Evolutionary conservation across 2,888 invertebrate species (phyloP).

Genomic region (Eledone cirrhosa): DNA sequence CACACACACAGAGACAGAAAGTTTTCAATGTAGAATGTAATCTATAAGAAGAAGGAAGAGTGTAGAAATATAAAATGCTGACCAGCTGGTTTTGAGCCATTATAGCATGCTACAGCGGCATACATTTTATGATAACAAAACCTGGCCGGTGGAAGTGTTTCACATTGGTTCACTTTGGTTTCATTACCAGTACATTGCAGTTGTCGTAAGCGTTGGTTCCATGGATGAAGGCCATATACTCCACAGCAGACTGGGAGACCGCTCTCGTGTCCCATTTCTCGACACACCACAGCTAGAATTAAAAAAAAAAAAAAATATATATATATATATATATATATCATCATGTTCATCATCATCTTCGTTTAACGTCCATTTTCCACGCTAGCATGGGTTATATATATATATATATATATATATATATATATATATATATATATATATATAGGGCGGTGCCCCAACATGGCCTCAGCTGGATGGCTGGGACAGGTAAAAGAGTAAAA

Average conservation of each 20-base stretch:
- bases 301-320: neutral
- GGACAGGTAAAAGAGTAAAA: too few relatives aligned
- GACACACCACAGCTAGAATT: slow-evolving; percentile 48
- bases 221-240: slow-evolving; percentile 46
- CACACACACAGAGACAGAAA: too few relatives aligned
- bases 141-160: slow-evolving; percentile 34
- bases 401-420: neutral
- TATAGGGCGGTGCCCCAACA: too few relatives aligned
- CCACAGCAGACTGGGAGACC: slow-evolving; percentile 52
- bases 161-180: slow-evolving; percentile 45
- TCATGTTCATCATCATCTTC: too few relatives aligned
- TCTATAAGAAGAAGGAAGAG: too few relatives aligned
- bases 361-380: too few relatives aligned
- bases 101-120: slow-evolving; percentile 54
- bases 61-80: slow-evolving; percentile 30
- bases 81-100: slow-evolving; percentile 46
- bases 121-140: slow-evolving; percentile 45
- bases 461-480: too few relatives aligned
- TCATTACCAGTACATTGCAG: slow-evolving; percentile 51
- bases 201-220: slow-evolving; percentile 35
- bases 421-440: slow-evolving; percentile 13
- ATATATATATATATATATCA: too few relatives aligned
- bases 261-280: slow-evolving; percentile 46
- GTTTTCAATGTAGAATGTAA: too few relatives aligned
- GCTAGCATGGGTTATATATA: too few relatives aligned